Conservation (phyloP, 2,888 invertebrate species). For the Drosophila ezoana region DNA sequence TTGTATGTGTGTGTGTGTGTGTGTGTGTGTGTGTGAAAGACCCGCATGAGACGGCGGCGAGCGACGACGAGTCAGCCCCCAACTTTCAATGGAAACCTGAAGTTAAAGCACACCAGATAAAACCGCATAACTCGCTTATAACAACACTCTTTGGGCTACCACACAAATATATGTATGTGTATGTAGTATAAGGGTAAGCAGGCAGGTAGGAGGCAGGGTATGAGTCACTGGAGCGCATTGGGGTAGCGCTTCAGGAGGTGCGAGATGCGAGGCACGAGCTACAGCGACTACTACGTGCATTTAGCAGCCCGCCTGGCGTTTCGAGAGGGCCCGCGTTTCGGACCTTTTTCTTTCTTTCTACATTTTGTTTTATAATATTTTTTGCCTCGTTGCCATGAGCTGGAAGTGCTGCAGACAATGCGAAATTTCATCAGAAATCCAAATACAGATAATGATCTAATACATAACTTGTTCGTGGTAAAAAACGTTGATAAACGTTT, state of each 20-base stretch:
- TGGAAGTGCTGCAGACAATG: constrained; percentile 66
- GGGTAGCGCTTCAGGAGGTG: constrained; percentile 21
- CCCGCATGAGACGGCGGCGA: constrained; percentile 51
- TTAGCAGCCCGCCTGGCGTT: constrained; percentile 49
- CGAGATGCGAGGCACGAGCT: constrained; percentile 19
- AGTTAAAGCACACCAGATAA: constrained; percentile 38
- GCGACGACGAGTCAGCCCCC: constrained; percentile 7
- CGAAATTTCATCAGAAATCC: constrained; percentile 81
- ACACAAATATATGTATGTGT: not conserved
- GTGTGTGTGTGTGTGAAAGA: not conserved
- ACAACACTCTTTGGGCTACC: constrained; percentile 5
- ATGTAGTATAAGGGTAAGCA: constrained; percentile 18
- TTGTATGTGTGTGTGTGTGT: not conserved
- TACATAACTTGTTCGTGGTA: constrained; percentile 79
- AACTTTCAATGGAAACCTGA: constrained; percentile 67
- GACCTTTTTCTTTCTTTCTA: constrained; percentile 35
- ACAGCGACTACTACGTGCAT: constrained; percentile 36
- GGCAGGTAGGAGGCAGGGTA: constrained; percentile 25
- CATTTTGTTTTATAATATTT: constrained; percentile 19
- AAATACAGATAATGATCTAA: constrained; percentile 80
- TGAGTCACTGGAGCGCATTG: constrained; percentile 54
- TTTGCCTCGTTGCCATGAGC: constrained; percentile 43
- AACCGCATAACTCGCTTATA: constrained; percentile 31
- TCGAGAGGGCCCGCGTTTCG: constrained; percentile 38
- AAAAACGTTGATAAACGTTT: constrained; percentile 53